phyloP scores from a whole-genome alignment of 2,113 vertebrate species.

The Pongo pygmaeus region DNA sequence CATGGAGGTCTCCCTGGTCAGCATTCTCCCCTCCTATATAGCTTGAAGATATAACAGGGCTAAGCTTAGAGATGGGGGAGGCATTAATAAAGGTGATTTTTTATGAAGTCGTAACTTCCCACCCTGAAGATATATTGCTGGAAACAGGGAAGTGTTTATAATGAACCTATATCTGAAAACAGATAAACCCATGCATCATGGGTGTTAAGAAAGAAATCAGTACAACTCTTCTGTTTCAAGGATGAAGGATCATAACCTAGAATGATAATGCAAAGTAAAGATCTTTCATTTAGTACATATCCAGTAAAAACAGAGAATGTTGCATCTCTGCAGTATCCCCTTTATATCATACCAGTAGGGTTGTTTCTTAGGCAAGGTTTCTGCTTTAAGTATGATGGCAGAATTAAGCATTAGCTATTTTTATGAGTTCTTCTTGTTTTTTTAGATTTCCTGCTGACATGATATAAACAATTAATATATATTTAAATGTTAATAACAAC shows the following conservation, averaged over 20 bases:
- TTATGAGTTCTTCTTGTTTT: constrained; percentile 50
- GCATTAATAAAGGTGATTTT: not conserved
- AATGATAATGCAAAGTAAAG: constrained; percentile 54
- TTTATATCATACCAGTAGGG: constrained; percentile 81
- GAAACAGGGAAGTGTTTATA: constrained; percentile 36
- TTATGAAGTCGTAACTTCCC: not conserved
- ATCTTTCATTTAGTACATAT: constrained; percentile 48
- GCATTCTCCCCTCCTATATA: not conserved
- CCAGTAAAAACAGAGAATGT: constrained; percentile 63
- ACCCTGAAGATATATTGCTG: constrained; percentile 22
- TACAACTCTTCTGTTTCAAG: constrained; percentile 37
- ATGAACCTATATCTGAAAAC: constrained; percentile 35
- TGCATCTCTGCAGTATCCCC: constrained; percentile 60
- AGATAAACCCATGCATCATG: constrained; percentile 36
- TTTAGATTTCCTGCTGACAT: constrained; percentile 79
- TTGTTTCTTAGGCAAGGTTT: constrained; percentile 71
- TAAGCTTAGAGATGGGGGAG: not conserved
- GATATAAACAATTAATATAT: constrained; percentile 81
- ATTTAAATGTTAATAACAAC: constrained; percentile 74
- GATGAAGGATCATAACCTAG: constrained; percentile 40
- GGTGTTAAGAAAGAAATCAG: constrained; percentile 55
- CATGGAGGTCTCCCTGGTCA: constrained; percentile 63
- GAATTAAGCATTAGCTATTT: constrained; percentile 57
- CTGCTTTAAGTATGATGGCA: constrained; percentile 71
- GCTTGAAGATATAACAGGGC: constrained; percentile 31